Evolutionary conservation across 2,797 vertebrate species (phyloP), one percentile per base, ranked within the genome.

Genomic region (Chelon labrosus): DNA sequence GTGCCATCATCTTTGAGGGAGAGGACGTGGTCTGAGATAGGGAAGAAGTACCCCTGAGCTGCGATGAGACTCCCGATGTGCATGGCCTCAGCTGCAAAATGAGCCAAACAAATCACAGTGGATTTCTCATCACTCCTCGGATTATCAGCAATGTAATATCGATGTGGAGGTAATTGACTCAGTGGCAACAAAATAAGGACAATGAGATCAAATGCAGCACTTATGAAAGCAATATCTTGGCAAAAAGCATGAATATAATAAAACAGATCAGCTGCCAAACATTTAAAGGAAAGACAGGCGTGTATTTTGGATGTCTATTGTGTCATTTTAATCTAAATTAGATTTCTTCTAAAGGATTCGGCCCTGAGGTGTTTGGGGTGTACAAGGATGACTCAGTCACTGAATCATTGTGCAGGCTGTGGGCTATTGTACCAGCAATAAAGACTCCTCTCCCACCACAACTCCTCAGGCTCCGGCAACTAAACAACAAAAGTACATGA

Each of bases 31-130:
- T 99, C 98, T 1, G 98, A 99, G 91, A 99, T 99, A 0, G 98
- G 98, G 82, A 99, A 99, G 90, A 99, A 88, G 86, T 99, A 99
- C 51, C 98, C 98, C 87, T 99, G 98, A 73, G 98, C 97, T 49
- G 98, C 96, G 0, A 99, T 95, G 37, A 99, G 96, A 77, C 97
- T 97, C 73, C 98, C 98, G 77, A 99, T 89, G 88, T 99, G 98
- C 93, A 99, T 97, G 91, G 98, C 97, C 95, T 99, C 98, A 11
- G 92, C 98, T 99, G 92, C 3, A 74, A 79, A 71, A 58, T 67
- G 42, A 70, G 35, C 53, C 69, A n/a, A 65, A 64, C 27, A 31
- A 19, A 25, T 69, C 55, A 62, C 20, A 52, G 35, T 8, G 1
- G 42, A 13, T 19, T 64, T 22, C 49, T 42, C 49, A 20, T n/a